Percentiles rank a stretch among this genome's conserved stretches.
Conservation (phyloP, 2,797 vertebrate species). For the Vespertilio murinus region DNA sequence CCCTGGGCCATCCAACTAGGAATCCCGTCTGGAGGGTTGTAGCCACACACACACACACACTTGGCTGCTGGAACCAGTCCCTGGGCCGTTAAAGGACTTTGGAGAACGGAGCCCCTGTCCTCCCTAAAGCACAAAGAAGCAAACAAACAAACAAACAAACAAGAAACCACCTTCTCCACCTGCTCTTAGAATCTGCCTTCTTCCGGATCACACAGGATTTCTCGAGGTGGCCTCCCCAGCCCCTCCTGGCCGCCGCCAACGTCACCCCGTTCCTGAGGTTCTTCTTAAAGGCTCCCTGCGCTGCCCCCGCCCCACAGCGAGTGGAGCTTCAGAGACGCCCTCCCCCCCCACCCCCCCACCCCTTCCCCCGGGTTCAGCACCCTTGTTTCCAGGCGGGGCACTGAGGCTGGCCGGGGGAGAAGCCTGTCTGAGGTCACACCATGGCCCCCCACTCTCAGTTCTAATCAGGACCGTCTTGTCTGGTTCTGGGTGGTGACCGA, state of each 20-base stretch:
- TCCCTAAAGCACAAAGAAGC: background rate
- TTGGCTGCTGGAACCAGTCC: background rate
- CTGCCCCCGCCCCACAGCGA: background rate
- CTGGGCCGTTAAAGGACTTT: background rate
- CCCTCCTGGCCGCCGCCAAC: background rate
- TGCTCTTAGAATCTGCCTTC: background rate
- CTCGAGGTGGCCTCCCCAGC: background rate
- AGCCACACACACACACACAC: fast-evolving
- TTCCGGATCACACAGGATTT: background rate
- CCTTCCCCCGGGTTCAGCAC: background rate
- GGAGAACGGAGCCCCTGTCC: background rate
- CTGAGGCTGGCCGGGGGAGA: background rate
- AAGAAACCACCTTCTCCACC: background rate
- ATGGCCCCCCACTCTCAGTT: background rate
- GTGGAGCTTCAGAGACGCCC: background rate
- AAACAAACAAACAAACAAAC: no score
- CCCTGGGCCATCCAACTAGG: background rate
- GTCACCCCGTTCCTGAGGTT: background rate
- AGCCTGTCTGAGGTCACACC: background rate
- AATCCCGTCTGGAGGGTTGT: background rate
- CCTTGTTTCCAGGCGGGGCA: background rate
- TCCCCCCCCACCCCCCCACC: no score
- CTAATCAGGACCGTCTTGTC: background rate
- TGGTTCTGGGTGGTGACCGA: background rate
- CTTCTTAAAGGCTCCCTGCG: background rate